These are phyloP conservation scores for Petrolisthes cinctipes DNA, from an alignment of 2,888 invertebrate species.

Conservation along the genomic window DNA sequence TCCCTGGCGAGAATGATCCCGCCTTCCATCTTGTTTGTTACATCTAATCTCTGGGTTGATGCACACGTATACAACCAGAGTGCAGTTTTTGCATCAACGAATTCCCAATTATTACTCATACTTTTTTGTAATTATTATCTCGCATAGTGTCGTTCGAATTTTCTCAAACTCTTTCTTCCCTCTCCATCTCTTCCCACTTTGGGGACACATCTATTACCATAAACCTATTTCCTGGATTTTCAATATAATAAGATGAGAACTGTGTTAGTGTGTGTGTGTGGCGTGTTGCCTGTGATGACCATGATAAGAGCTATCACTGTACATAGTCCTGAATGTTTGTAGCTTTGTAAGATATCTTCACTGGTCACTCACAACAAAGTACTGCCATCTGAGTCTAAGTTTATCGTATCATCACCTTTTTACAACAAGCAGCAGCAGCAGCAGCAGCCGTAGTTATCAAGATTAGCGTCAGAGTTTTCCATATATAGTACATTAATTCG, in stretches of 20 bases:
- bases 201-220: neutral
- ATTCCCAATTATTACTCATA: slow-evolving; percentile 6
- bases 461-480: no score
- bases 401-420: no score
- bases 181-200: neutral
- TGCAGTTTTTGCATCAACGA: slow-evolving; percentile 57
- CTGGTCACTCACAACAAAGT: neutral
- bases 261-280: slow-evolving; percentile 22
- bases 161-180: neutral
- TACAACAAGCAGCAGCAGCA: no score
- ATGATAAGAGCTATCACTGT: neutral
- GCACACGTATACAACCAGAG: slow-evolving; percentile 13
- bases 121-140: slow-evolving; percentile 28
- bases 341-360: neutral
- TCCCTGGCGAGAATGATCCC: neutral
- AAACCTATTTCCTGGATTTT: neutral
- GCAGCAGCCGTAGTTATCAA: no score
- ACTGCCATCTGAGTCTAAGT: neutral
- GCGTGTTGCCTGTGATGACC: neutral
- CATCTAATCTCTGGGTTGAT: slow-evolving; percentile 12
- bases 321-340: slow-evolving; percentile 14
- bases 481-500: no score
- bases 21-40: neutral
- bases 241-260: neutral
- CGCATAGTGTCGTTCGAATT: no score